Evolutionary conservation across 1,140 invertebrate genomes (phyloP), one percentile per base, ranked within the genome.

Genomic region (Drosophila sulfurigaster): DNA sequence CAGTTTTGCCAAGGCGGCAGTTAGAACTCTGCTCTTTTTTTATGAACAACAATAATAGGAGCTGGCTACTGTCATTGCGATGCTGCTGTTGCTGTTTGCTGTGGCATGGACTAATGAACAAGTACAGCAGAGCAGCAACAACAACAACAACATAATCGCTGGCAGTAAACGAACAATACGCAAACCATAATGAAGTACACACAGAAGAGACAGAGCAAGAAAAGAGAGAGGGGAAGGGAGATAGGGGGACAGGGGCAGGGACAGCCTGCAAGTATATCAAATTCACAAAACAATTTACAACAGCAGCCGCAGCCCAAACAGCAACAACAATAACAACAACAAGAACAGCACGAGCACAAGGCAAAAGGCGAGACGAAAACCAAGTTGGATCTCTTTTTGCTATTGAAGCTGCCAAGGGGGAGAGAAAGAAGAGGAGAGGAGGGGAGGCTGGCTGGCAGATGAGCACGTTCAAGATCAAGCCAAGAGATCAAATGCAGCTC

Each of bases 281-380:
- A 91, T 91, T 91, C 82, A 87, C 82, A 85, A 91, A 91, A 91
- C 88, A 91, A 91, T 91, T 91, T 91, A 91, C 87, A 91, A 91
- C 78, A 10, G 35, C 35, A 38, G 35, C 35, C 6, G 35, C 35
- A 78, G 74, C 20, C 20, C 20, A 20, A 20, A 4, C 3, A 25
- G 3, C 20, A 25, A 25, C 20, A 20, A 0, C 2, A 25, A 25
- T 3, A 25, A 25, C 20, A 25, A 25, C 20, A 25, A 25, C 3
- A 25, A 25, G 20, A 16, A 16, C 63, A 52, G 45, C 65, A 54
- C 13, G 25, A 48, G 32, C 28, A 20, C 48, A 10, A 38, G 51
- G 45, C 49, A 59, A 60, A 38, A 62, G 49, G 63, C 66, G 71
- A 74, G 38, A 62, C 57, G 58, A 51, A 11, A 70, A 13, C 16